Conservation (phyloP, 2,113 vertebrate species). For the Colossoma macropomum region DNA sequence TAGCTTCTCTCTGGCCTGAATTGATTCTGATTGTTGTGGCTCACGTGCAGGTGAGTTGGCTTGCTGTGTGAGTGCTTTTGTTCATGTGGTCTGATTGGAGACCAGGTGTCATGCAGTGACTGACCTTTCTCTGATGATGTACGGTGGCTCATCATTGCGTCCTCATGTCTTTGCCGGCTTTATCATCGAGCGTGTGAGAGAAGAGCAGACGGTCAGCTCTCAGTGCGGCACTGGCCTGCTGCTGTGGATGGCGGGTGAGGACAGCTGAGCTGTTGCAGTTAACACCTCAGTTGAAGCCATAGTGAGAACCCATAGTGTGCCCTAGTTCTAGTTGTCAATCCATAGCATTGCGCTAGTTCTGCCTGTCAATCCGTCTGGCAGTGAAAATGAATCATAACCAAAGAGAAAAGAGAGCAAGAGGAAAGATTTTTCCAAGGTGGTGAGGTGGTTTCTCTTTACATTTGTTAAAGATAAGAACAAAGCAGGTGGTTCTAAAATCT, state of each 20-base stretch:
- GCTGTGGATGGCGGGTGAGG: not conserved
- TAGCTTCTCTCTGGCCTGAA: not conserved
- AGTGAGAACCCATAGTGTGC: not conserved
- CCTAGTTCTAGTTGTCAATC: not conserved
- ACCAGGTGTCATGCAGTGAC: not conserved
- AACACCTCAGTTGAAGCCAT: not conserved
- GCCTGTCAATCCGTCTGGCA: not conserved
- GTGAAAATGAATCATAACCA: not conserved
- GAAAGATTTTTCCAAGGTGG: not conserved
- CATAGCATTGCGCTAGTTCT: not conserved
- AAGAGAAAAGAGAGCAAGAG: not conserved
- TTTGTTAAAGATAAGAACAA: too few species aligned
- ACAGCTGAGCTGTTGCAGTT: not conserved
- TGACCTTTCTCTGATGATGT: constrained; percentile 38
- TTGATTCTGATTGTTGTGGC: constrained; percentile 16
- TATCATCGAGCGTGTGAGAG: not conserved
- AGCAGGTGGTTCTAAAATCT: too few species aligned
- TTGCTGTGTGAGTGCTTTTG: not conserved
- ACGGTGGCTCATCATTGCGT: not conserved
- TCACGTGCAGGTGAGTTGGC: constrained; percentile 1
- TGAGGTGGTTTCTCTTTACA: not conserved
- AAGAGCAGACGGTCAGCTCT: not conserved
- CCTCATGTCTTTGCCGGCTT: not conserved
- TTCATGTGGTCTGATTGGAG: constrained; percentile 19
- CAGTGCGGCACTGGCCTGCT: not conserved